phyloP scores from a whole-genome alignment of 2,888 invertebrate species.

The Drosophila peninsularis region DNA sequence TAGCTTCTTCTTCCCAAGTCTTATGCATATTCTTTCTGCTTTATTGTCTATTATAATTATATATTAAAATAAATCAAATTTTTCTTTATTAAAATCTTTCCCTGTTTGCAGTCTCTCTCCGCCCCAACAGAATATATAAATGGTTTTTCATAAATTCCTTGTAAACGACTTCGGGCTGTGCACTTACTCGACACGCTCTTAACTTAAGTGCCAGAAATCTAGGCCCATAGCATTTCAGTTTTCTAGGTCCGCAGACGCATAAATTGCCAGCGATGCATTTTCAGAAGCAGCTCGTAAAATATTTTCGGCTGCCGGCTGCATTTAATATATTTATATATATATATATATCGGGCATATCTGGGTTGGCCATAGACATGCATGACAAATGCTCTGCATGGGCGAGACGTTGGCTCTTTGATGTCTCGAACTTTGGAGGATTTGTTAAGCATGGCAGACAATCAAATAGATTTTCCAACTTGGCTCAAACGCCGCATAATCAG shows the following conservation, averaged over 20 bases:
- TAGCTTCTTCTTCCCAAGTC: too few relatives aligned
- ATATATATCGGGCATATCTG: constrained; percentile 41
- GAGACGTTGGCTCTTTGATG: constrained; percentile 48
- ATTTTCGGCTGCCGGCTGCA: constrained; percentile 33
- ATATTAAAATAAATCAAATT: too few relatives aligned
- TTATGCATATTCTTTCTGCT: too few relatives aligned
- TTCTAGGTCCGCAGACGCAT: constrained; percentile 42
- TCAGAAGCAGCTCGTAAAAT: constrained; percentile 57
- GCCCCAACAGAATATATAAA: background rate
- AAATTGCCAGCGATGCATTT: constrained; percentile 57
- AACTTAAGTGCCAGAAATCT: constrained; percentile 32
- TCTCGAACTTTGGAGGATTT: constrained; percentile 40
- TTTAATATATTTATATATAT: constrained; percentile 23
- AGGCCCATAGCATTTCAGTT: constrained; percentile 15
- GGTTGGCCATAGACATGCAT: constrained; percentile 56
- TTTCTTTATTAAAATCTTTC: too few relatives aligned
- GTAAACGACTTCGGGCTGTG: constrained; percentile 9
- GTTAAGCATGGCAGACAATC: constrained; percentile 26
- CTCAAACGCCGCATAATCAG: constrained; percentile 24
- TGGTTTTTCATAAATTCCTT: constrained; percentile 7
- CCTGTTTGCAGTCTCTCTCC: background rate
- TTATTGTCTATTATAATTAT: too few relatives aligned
- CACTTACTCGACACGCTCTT: constrained; percentile 26
- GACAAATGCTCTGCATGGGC: constrained; percentile 60
- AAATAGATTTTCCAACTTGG: constrained; percentile 35